Conservation (phyloP, 2,113 vertebrate genomes). For the Oxygymnocypris stewartii region DNA sequence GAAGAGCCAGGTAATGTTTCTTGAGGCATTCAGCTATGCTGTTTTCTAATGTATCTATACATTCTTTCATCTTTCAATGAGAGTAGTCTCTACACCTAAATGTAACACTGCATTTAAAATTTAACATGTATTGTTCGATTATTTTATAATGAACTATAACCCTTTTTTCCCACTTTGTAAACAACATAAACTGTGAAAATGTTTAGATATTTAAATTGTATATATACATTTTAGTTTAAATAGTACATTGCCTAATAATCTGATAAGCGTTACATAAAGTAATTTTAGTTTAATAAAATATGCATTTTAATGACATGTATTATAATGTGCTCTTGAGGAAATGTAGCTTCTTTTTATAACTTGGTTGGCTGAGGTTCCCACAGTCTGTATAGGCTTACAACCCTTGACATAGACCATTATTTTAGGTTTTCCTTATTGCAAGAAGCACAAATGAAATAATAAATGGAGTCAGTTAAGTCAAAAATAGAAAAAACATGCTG, state of each 20-base stretch:
- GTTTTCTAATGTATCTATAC: background rate
- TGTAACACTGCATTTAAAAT: background rate
- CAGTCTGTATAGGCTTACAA: background rate
- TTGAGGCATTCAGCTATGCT: background rate
- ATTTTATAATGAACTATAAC: background rate
- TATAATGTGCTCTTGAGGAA: background rate
- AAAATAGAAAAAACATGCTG: background rate
- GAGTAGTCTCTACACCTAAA: background rate
- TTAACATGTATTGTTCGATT: background rate
- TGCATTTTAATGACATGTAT: background rate
- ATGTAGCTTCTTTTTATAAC: background rate
- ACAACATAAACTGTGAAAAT: background rate
- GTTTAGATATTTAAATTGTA: background rate
- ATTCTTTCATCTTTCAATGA: background rate
- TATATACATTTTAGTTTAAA: background rate
- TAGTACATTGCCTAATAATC: background rate
- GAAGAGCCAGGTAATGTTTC: constrained; percentile 80
- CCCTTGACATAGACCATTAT: background rate
- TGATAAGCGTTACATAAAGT: background rate
- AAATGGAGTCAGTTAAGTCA: background rate
- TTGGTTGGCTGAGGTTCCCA: background rate
- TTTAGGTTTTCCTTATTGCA: background rate
- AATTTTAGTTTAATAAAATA: background rate
- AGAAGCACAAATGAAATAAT: background rate
- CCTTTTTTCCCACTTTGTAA: background rate